Conservation (phyloP, 2,888 invertebrate species). For the Platycheirus rosarum region DNA sequence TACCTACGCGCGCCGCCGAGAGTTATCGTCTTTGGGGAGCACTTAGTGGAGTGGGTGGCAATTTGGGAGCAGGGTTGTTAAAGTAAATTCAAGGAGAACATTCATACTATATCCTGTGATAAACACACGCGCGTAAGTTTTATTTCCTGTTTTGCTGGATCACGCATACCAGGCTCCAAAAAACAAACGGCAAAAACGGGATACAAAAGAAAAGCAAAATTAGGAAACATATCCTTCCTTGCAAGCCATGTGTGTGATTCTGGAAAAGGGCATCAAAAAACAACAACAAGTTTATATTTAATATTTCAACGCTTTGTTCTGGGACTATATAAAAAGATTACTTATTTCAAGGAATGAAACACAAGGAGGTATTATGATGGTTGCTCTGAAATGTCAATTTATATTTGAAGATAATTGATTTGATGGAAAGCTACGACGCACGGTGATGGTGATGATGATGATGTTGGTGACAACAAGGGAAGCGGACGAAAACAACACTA, state of each 20-base stretch:
- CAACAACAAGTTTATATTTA: slow-evolving; percentile 40
- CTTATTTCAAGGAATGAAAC: not conserved
- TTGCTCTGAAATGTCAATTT: slow-evolving; percentile 77
- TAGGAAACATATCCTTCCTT: slow-evolving; percentile 3
- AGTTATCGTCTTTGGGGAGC: slow-evolving; percentile 22
- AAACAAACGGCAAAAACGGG: not conserved
- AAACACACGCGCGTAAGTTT: slow-evolving; percentile 27
- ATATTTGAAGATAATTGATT: slow-evolving; percentile 80
- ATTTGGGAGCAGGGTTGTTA: not conserved
- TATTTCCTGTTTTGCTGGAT: slow-evolving; percentile 7
- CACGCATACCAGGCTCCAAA: slow-evolving; percentile 18
- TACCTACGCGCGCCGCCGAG: not conserved
- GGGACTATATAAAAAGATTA: too few relatives aligned
- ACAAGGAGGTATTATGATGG: slow-evolving; percentile 15
- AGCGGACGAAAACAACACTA: slow-evolving; percentile 13
- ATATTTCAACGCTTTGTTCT: slow-evolving; percentile 51
- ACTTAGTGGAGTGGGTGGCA: slow-evolving; percentile 1
- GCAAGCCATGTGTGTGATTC: slow-evolving; percentile 1
- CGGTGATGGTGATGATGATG: too few relatives aligned
- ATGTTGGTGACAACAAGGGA: not conserved
- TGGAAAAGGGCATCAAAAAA: slow-evolving; percentile 13
- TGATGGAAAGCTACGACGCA: slow-evolving; percentile 75
- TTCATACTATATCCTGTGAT: slow-evolving; percentile 29
- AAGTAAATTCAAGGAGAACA: slow-evolving; percentile 45
- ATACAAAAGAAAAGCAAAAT: slow-evolving; percentile 14